Evolutionary conservation across 2,888 invertebrate genomes (phyloP), one percentile per base, ranked within the genome.

Genomic region (Mesochorus sp.): DNA sequence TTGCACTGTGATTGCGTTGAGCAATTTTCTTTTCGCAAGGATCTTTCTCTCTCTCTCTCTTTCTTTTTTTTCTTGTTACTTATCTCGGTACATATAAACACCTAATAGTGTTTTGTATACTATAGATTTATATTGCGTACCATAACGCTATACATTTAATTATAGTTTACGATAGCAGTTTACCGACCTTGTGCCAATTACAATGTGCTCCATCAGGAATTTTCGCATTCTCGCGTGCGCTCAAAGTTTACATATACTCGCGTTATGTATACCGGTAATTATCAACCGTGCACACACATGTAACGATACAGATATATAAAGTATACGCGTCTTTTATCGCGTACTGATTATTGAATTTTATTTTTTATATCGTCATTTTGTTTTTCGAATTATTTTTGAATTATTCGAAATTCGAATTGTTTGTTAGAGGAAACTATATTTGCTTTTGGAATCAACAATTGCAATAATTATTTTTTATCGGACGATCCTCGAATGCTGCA

Each of bases 111-210:
- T 55, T 55, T 17, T 8, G 5, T 21, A 8, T 19, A 55, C 37
- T 53, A 55, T 55, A 55, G 21, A 67, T 67, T 42, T 61, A 26
- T 55, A 55, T 67, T 19, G 12, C 44, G 55, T 31, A 28, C 67
- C n/a, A 44, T 26, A 71, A 72, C 28, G 5, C 37, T 55, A 37
- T 64, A 71, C n/a, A 61, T 68, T 68, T 12, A 37, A 57, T 66
- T 26, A 66, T 70, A 49, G 37, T 47, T 67, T 73, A 67, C 68
- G 55, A 31, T 49, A 68, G 67, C 53, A 53, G 57, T 67, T 71
- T 59, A 26, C n/a, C 74, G 81, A 87, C 87, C 87, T 87, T 87
- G 87, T 82, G 75, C 85, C 83, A 84, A 83, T 84, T n/a, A n/a
- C n/a, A 85, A 85, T 73, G 67, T 73, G 80, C 76, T 44, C 47